Evolutionary conservation across 2,113 vertebrate species (phyloP).

Genomic region (Calyptomena viridis): DNA sequence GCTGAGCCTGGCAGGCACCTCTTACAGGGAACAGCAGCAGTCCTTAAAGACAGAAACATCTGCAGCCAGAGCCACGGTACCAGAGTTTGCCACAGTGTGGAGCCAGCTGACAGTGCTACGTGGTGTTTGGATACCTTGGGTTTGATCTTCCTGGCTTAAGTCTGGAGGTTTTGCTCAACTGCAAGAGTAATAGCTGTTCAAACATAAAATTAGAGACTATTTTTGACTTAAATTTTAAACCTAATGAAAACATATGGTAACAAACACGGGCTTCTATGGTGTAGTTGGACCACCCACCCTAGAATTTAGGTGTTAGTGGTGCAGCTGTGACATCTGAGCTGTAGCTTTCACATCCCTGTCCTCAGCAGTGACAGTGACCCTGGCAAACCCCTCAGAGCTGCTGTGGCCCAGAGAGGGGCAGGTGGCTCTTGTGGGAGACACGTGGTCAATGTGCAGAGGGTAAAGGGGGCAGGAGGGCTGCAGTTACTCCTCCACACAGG

Average conservation of each 20-base stretch:
- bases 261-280: neutral
- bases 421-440: neutral
- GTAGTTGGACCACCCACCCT: neutral
- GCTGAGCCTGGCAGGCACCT: neutral
- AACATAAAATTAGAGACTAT: neutral
- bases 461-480: neutral
- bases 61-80: neutral
- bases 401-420: neutral
- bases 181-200: neutral
- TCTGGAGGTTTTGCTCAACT: neutral
- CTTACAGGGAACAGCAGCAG: neutral
- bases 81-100: neutral
- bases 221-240: neutral
- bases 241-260: neutral
- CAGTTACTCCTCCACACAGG: neutral
- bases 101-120: neutral
- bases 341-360: neutral
- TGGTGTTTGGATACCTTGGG: neutral
- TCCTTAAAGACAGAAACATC: neutral
- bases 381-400: accelerated
- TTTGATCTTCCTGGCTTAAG: neutral
- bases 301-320: neutral
- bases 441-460: accelerated
- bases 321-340: neutral
- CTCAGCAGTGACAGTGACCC: neutral